Evolutionary conservation across 2,113 vertebrate genomes (phyloP).

Genomic region (Rhabdornis inornatus): DNA sequence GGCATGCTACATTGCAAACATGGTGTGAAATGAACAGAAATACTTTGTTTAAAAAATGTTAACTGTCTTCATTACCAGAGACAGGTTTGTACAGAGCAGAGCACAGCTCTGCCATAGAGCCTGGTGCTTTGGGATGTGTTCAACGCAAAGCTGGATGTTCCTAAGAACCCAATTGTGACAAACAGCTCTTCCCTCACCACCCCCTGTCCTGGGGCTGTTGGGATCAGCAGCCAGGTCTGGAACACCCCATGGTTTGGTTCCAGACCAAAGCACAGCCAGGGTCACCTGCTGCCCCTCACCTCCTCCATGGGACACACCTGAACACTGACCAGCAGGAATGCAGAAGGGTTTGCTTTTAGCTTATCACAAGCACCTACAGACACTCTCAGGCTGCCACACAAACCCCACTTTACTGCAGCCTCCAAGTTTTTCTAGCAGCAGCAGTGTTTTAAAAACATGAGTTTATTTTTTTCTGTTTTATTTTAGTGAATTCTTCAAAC

Average conservation of each 20-base stretch:
- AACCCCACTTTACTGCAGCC: background rate
- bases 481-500: background rate
- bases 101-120: background rate
- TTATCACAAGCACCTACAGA: background rate
- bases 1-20: background rate
- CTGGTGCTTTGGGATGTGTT: background rate
- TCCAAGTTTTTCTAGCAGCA: background rate
- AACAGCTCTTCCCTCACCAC: background rate
- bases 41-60: background rate
- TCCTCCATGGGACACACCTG: fast-evolving
- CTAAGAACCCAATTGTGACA: fast-evolving
- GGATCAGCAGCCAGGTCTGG: background rate
- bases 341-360: background rate
- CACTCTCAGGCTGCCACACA: background rate
- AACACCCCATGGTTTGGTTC: background rate
- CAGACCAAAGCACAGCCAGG: fast-evolving
- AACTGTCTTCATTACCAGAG: background rate
- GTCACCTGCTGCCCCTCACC: background rate
- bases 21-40: background rate
- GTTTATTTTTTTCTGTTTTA: background rate
- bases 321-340: background rate
- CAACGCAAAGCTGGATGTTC: background rate
- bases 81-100: background rate
- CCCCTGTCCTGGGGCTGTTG: background rate
- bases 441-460: background rate